Conservation (phyloP, 2,113 vertebrate genomes). For the Lanius ludovicianus region DNA sequence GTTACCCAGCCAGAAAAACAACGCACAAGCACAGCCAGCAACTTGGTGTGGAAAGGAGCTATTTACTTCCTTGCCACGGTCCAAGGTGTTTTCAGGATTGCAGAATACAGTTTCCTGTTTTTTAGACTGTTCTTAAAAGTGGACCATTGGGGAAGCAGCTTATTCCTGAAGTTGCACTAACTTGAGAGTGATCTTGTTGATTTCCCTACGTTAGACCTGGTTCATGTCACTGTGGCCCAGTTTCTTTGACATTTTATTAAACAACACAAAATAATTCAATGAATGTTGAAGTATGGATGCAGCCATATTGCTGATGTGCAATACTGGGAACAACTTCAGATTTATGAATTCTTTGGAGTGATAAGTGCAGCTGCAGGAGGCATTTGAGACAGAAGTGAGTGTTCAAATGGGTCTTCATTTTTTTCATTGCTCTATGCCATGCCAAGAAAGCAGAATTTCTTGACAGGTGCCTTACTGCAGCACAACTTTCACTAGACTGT, state of each 20-base stretch:
- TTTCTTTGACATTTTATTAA: neutral
- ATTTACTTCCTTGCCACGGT: slow-evolving; percentile 44
- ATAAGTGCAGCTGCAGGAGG: neutral
- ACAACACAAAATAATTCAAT: neutral
- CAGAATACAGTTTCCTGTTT: slow-evolving; percentile 30
- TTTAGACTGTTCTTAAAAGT: slow-evolving; percentile 2
- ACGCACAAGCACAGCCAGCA: neutral
- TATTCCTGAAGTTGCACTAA: neutral
- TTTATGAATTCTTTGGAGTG: neutral
- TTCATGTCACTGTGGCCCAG: neutral
- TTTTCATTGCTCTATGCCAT: neutral
- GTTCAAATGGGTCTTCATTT: neutral
- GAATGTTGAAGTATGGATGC: neutral
- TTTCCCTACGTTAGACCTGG: neutral
- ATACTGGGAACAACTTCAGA: neutral
- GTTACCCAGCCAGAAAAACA: slow-evolving; percentile 15
- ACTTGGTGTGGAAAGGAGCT: neutral
- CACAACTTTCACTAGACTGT: neutral
- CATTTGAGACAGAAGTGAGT: neutral
- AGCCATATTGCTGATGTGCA: neutral
- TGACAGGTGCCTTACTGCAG: neutral
- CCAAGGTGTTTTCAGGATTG: slow-evolving; percentile 38
- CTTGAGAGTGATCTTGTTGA: neutral
- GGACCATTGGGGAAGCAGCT: neutral
- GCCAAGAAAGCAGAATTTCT: neutral